A percentile compares a stretch with the other conserved stretches of the same genome.
These are phyloP conservation scores for Chorisops tibialis DNA, from an alignment of 2,888 invertebrate species.

Conservation along the genomic window DNA sequence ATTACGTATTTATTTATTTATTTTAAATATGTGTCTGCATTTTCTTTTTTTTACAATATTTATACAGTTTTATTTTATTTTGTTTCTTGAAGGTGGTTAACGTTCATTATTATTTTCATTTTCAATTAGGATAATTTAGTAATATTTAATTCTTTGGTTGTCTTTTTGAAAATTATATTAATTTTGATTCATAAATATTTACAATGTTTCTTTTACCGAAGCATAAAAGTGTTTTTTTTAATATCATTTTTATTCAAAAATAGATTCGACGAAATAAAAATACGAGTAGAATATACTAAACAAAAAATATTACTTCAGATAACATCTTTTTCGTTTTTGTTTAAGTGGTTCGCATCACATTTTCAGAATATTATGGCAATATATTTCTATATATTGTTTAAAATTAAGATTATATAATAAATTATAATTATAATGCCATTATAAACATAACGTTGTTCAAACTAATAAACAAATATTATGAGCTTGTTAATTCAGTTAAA, in stretches of 20 bases:
- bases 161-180: not conserved
- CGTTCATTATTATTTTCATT: not conserved
- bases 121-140: too few species aligned
- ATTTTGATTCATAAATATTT: not conserved
- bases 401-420: not conserved
- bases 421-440: not conserved
- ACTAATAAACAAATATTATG: too few species aligned
- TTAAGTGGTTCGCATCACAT: slow-evolving; percentile 32
- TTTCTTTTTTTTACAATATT: slow-evolving; percentile 9
- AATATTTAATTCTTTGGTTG: not conserved
- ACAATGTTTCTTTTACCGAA: not conserved
- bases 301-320: not conserved
- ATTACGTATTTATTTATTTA: slow-evolving; percentile 38
- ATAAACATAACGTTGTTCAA: not conserved
- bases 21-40: slow-evolving; percentile 2
- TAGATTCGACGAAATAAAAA: not conserved
- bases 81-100: slow-evolving; percentile 16
- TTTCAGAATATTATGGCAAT: slow-evolving; percentile 36
- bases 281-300: too few species aligned
- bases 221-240: too few species aligned
- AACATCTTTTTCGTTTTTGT: not conserved
- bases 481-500: too few species aligned
- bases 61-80: slow-evolving; percentile 17
- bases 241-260: not conserved
- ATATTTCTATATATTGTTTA: too few species aligned